Base-by-base conservation (phyloP, 2,113 vertebrate species). In the Zosterops pallidus region DNA sequence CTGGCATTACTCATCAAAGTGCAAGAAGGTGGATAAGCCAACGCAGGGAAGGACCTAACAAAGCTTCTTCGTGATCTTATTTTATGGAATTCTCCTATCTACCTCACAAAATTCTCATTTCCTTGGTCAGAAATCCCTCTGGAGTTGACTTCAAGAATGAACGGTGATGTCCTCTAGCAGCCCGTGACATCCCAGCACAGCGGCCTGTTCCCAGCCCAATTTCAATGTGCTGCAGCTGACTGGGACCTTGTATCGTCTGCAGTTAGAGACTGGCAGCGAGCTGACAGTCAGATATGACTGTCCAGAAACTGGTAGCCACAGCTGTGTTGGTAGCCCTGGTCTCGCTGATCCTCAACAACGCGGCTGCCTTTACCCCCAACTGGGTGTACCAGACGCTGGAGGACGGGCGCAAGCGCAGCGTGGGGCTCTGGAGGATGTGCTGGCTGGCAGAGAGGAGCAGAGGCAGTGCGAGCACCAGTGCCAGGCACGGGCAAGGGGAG, bases 381-480 rank as follows among this genome's bases (percentile, higher is more conserved):
- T 99, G 99, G 99, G 99, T 99, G 19, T 98, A 99, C 95, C 99
- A 99, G 97, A 97, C 95, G 0, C 97, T 99, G 97, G 99, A 99
- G 92, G 99, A 99, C 0, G 99, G 99, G 57, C 99, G 99, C 26
- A 99, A 98, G 95, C 98, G 99, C 91, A 99, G 98, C 1, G 99
- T 99, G 94, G 99, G 99, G 87, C 98, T 99, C 47, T 99, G 99
- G 99, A 98, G 92, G 97, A 98, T 99, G 98, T 99, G 99, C 95
- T 99, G 98, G 95, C 85, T 97, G 84, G 96, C 92, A 29, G 98
- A 99, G 46, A 83, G 87, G 95, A 97, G 92, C 69, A 98, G 97
- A 56, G 98, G 97, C 21, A 97, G 91, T 10, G 91, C 96, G 2
- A 92, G 94, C 89, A 69, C 88, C 3, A 97, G 89, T 50, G 94